Conservation (phyloP, 2,113 vertebrate species). For the Heterocephalus glaber region DNA sequence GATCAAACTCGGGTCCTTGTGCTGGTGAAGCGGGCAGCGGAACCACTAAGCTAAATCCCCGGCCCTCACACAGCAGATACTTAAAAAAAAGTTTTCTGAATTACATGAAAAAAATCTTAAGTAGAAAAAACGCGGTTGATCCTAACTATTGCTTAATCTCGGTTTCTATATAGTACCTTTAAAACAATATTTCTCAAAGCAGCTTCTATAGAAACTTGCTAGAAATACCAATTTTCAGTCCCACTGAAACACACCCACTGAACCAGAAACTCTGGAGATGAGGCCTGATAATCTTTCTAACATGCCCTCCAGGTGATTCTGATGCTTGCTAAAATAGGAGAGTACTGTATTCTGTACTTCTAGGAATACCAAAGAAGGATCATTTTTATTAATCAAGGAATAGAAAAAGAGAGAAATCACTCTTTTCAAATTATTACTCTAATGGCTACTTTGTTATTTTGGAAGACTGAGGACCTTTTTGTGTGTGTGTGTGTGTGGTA, state of each 20-base stretch:
- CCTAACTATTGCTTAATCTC: not conserved
- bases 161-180: not conserved
- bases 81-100: not conserved
- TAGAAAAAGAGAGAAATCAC: not conserved
- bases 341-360: not conserved
- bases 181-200: not conserved
- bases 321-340: not conserved
- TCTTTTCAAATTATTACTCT: conserved; percentile 4
- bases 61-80: no score
- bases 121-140: not conserved
- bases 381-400: not conserved
- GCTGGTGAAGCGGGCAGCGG: no score
- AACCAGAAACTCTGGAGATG: not conserved
- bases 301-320: not conserved
- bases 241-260: not conserved
- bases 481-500: no score
- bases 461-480: not conserved
- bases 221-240: not conserved
- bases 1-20: no score
- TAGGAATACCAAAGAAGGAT: not conserved
- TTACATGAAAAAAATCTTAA: not conserved
- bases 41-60: no score
- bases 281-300: not conserved
- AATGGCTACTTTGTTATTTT: not conserved
- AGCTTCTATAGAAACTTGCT: not conserved